Conservation (phyloP, 2,113 vertebrate genomes). For the Syngnathus typhle region DNA sequence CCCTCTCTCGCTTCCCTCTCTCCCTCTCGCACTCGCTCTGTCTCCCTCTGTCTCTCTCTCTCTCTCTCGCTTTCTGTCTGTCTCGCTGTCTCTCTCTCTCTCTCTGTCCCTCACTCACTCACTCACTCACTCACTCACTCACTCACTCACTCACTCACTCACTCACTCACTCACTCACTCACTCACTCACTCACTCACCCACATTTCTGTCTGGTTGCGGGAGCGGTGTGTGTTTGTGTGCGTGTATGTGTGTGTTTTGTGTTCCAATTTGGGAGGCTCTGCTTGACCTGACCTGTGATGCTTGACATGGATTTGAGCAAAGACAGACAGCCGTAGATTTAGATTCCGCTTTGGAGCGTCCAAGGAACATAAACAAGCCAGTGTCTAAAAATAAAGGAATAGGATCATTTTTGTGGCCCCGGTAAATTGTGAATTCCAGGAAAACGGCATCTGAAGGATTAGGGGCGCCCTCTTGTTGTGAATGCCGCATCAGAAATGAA, state of each 20-base stretch:
- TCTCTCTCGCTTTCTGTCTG: too few species aligned
- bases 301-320: conserved; percentile 31
- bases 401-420: conserved; percentile 19
- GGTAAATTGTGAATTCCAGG: conserved; percentile 39
- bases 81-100: too few species aligned
- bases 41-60: too few species aligned
- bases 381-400: conserved; percentile 37
- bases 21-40: too few species aligned
- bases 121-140: too few species aligned
- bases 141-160: too few species aligned
- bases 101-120: too few species aligned
- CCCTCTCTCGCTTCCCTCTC: too few species aligned
- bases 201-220: background rate
- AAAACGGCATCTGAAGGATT: conserved; percentile 7
- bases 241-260: conserved; percentile 45
- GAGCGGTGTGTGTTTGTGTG: conserved; percentile 16
- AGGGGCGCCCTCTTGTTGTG: background rate
- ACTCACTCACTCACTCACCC: background rate
- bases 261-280: conserved; percentile 39
- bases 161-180: background rate
- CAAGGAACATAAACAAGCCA: conserved; percentile 20
- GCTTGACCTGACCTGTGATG: conserved; percentile 24
- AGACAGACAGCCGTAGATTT: conserved; percentile 30
- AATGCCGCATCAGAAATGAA: background rate
- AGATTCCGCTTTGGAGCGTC: conserved; percentile 22